A percentile compares a stretch with the other conserved stretches of the same genome.
phyloP scores from a whole-genome alignment of 2,113 vertebrate genomes.

The Chrysochloris asiatica region DNA sequence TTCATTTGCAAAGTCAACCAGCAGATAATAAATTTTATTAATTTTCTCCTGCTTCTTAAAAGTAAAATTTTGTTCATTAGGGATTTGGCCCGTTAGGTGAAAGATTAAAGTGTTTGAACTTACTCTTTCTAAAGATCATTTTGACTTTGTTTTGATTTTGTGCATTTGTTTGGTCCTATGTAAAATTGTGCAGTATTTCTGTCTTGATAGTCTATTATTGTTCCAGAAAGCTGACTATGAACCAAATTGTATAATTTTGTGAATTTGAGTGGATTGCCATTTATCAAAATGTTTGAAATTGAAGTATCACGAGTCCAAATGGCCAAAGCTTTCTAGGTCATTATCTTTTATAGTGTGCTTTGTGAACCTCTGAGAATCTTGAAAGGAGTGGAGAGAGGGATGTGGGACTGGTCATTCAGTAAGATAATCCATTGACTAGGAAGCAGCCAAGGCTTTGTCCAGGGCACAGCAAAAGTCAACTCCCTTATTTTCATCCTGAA shows the following conservation, averaged over 20 bases:
- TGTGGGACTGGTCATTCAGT: not conserved
- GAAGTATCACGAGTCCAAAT: not conserved
- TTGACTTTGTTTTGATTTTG: constrained; percentile 44
- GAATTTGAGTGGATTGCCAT: constrained; percentile 35
- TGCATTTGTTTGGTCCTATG: not conserved
- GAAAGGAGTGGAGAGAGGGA: not conserved
- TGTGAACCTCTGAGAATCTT: not conserved
- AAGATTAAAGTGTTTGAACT: constrained; percentile 13
- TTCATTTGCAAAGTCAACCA: constrained; percentile 3
- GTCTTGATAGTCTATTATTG: constrained; percentile 24
- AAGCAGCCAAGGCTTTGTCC: not conserved
- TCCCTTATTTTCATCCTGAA: constrained; percentile 13
- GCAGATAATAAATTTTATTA: constrained; percentile 16
- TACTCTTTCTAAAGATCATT: not conserved
- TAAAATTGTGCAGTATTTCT: constrained; percentile 5
- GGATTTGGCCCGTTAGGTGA: not conserved
- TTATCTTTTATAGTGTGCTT: not conserved
- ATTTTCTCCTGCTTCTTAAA: constrained; percentile 43
- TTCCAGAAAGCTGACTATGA: constrained; percentile 31
- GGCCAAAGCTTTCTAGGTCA: not conserved
- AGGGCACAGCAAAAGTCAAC: not conserved
- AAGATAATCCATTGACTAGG: not conserved
- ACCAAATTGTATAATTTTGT: constrained; percentile 29
- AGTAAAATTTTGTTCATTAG: constrained; percentile 45
- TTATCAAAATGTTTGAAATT: constrained; percentile 42